A percentile compares a stretch with the other conserved stretches of the same genome.
phyloP scores from a whole-genome alignment of 2,797 vertebrate genomes.

The Austrolebias charrua region DNA sequence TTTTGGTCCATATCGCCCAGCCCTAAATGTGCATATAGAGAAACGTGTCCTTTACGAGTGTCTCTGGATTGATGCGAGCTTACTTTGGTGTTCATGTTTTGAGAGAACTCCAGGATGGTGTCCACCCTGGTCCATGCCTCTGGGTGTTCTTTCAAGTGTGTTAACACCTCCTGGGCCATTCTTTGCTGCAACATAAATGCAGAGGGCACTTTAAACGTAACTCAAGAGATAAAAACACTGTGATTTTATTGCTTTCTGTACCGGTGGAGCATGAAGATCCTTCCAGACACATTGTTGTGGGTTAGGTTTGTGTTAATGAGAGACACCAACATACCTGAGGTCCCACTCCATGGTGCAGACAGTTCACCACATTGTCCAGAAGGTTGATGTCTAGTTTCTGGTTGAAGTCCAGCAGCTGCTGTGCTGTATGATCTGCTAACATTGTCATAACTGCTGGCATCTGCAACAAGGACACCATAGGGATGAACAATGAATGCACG shows the following conservation, averaged over 20 bases:
- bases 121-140: slow-evolving; percentile 99
- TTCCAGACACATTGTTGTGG: neutral
- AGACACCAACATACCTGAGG: slow-evolving; percentile 87
- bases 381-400: slow-evolving; percentile 99
- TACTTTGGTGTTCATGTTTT: slow-evolving; percentile 99
- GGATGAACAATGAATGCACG: slow-evolving; percentile 66
- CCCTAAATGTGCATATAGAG: too few species aligned
- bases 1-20: too few species aligned
- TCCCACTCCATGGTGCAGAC: slow-evolving; percentile 98
- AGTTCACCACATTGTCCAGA: slow-evolving; percentile 99
- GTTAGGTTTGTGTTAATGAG: neutral
- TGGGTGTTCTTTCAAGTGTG: slow-evolving; percentile 98
- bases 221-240: neutral
- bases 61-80: slow-evolving; percentile 66
- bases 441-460: slow-evolving; percentile 99
- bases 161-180: slow-evolving; percentile 99
- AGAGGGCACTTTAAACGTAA: slow-evolving; percentile 18
- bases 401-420: slow-evolving; percentile 99
- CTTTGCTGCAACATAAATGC: slow-evolving; percentile 86
- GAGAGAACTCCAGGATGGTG: slow-evolving; percentile 99
- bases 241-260: neutral
- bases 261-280: neutral
- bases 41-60: slow-evolving; percentile 68
- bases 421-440: slow-evolving; percentile 99
- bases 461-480: slow-evolving; percentile 84